These are phyloP conservation scores for Crioceris asparagi DNA, from an alignment of 2,888 invertebrate species.

Conservation along the genomic window DNA sequence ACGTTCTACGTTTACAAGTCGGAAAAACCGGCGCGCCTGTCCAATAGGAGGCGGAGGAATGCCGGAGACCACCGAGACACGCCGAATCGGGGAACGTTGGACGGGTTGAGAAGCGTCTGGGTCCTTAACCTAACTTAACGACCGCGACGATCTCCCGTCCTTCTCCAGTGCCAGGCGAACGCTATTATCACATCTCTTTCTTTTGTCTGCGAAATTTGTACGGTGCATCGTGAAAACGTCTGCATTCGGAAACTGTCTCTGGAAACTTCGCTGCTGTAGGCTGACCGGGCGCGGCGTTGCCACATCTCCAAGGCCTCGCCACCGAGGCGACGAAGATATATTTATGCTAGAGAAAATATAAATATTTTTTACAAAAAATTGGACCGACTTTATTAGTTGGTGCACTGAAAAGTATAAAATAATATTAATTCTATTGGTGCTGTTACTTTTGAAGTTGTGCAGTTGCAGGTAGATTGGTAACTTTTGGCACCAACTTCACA, in stretches of 20 bases:
- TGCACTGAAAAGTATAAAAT: too few relatives aligned
- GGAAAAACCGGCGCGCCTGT: slow-evolving; percentile 20
- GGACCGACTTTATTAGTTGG: too few relatives aligned
- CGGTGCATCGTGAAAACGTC: slow-evolving; percentile 29
- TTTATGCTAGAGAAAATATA: too few relatives aligned
- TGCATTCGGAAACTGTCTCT: slow-evolving; percentile 16
- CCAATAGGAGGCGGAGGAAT: slow-evolving; percentile 17
- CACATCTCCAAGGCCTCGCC: too few relatives aligned
- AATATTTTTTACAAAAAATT: too few relatives aligned
- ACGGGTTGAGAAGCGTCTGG: slow-evolving; percentile 33
- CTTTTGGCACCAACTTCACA: too few relatives aligned
- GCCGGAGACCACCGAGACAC: slow-evolving; percentile 20
- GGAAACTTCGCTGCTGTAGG: slow-evolving; percentile 16
- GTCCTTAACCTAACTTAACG: slow-evolving; percentile 43
- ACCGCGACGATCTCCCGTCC: slow-evolving; percentile 29
- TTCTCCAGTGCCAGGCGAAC: slow-evolving; percentile 13
- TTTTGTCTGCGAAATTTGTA: slow-evolving; percentile 19
- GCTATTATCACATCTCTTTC: slow-evolving; percentile 15
- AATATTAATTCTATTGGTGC: too few relatives aligned
- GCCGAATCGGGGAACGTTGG: slow-evolving; percentile 12
- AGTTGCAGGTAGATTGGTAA: too few relatives aligned
- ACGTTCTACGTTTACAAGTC: slow-evolving; percentile 10
- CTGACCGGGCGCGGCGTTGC: too few relatives aligned
- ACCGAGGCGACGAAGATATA: too few relatives aligned
- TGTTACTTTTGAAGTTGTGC: too few relatives aligned